phyloP scores from a whole-genome alignment of 2,888 invertebrate genomes.

The Acrobasis consociella region DNA sequence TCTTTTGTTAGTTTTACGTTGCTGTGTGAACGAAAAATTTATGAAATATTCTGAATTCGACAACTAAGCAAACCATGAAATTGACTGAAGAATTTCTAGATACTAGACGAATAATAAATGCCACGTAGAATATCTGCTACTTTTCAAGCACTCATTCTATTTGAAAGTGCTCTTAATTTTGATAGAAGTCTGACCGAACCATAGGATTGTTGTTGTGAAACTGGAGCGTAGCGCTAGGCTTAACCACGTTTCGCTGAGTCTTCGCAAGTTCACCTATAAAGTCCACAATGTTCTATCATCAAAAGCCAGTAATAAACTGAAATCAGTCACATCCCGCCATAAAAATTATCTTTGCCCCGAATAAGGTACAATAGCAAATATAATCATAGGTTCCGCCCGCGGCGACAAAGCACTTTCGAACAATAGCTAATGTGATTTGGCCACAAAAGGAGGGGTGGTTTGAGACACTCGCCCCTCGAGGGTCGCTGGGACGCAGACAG shows the following conservation, averaged over 20 bases:
- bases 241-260: too few species aligned
- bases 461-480: conserved; percentile 31
- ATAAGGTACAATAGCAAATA: conserved; percentile 18
- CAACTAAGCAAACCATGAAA: not conserved
- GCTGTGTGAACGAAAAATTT: not conserved
- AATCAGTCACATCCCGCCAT: not conserved
- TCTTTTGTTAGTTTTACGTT: not conserved
- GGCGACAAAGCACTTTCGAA: conserved; percentile 49
- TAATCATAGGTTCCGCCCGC: conserved; percentile 14
- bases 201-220: too few species aligned
- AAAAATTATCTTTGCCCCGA: conserved; percentile 6
- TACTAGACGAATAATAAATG: not conserved
- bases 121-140: too few species aligned
- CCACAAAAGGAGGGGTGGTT: conserved; percentile 47
- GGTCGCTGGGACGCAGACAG: conserved; percentile 12
- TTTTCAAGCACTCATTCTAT: too few species aligned
- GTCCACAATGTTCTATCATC: not conserved
- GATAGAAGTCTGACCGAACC: too few species aligned
- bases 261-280: not conserved
- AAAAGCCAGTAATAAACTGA: conserved; percentile 1
- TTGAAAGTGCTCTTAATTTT: too few species aligned
- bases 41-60: not conserved
- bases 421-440: conserved; percentile 65
- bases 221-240: too few species aligned
- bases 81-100: not conserved